Base-by-base conservation (phyloP, 2,113 vertebrate genomes). In the Gambusia holbrooki region DNA sequence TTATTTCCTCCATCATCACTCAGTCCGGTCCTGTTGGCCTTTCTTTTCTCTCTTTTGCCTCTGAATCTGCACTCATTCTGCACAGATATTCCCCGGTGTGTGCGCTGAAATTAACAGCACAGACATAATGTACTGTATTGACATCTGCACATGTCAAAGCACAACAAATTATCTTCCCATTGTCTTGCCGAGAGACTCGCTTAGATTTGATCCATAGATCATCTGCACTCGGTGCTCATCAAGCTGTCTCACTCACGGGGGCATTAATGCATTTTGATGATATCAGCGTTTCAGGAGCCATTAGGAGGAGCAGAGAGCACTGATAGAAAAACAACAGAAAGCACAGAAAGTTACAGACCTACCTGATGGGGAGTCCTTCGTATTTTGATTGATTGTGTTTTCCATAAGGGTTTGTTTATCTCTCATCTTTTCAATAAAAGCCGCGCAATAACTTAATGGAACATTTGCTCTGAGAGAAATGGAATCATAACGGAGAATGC, bases 211-310 rank as follows among this genome's bases (percentile, higher is more conserved):
- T 92, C 88, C 84, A 87, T 91, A 89, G 62, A 92, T 91, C 90
- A 89, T 82, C 79, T 6, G 73, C 76, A 74, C 85, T 73, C 84
- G 71, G 85, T 73, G 22, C 74, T 81, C 84, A 84, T 89, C 89
- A 82, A 83, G 88, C 82, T 71, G 84, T 86, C 87, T 87, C 87
- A 83, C 90, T 91, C 84, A 87, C 71, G 37, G 77, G 54, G 75
- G 88, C 92, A 94, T 93, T 93, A 94, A 94, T 92, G 91, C 84
- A 64, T 93, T 92, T 87, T 90, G 93, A 91, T 85, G 88, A 88
- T 86, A 90, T 94, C 94, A 95, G 94, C 93, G 73, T 90, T 94
- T 92, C 78, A 86, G 82, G 82, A 76, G 78, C 92, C 93, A 94
- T 94, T 94, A 95, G 84, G 87, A 88, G 10, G 48, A 82, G 83